Percentiles rank a stretch among this genome's conserved stretches.
Conservation (phyloP, 2,113 vertebrate species). For the Balaenoptera acutorostrata region DNA sequence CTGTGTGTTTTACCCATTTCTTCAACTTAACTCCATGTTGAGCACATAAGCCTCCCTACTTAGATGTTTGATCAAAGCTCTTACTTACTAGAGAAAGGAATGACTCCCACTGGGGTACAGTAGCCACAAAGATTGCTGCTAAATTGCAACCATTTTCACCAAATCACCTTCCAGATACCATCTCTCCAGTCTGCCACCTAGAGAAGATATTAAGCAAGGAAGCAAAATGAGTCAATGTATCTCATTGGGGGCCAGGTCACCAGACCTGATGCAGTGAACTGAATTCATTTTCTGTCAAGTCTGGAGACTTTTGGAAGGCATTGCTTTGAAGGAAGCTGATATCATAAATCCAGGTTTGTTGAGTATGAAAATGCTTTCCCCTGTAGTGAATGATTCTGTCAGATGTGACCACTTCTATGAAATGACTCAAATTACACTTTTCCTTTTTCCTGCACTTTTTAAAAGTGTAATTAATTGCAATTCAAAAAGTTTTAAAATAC, state of each 20-base stretch:
- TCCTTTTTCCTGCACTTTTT: background rate
- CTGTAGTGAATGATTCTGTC: background rate
- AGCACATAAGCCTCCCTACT: conserved; percentile 53
- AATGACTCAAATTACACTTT: background rate
- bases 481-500: background rate
- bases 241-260: conserved; percentile 28
- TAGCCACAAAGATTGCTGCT: conserved; percentile 48
- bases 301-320: background rate
- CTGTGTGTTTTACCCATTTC: conserved; percentile 63
- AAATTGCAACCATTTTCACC: conserved; percentile 58
- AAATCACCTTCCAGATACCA: conserved; percentile 56
- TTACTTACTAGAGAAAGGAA: conserved; percentile 31
- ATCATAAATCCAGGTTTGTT: background rate
- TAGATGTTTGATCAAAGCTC: conserved; percentile 65
- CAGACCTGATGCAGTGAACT: background rate
- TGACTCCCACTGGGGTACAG: conserved; percentile 56
- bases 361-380: background rate
- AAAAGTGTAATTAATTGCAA: background rate
- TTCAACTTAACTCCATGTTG: conserved; percentile 72
- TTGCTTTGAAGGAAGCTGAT: background rate
- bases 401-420: background rate
- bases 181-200: conserved; percentile 49
- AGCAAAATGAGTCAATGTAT: background rate
- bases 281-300: conserved; percentile 7
- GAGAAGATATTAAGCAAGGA: conserved; percentile 56